These are phyloP conservation scores for Pseudonaja textilis DNA, from an alignment of 2,113 vertebrate species.

Conservation along the genomic window DNA sequence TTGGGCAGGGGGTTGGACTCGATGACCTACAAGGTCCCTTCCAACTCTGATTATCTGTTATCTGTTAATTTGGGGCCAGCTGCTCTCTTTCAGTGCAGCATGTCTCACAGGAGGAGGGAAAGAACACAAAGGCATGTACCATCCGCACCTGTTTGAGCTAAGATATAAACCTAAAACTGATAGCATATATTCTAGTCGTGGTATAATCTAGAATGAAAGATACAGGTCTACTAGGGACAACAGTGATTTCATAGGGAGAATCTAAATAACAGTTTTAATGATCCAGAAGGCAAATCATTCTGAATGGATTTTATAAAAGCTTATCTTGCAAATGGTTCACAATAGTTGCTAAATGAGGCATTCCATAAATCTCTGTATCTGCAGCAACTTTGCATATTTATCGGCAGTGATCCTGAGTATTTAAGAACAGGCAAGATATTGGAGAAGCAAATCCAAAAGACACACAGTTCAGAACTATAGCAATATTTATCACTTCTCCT, in stretches of 20 bases:
- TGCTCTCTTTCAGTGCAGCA: neutral
- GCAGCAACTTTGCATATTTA: neutral
- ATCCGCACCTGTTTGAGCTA: neutral
- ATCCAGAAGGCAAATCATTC: neutral
- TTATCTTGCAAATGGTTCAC: neutral
- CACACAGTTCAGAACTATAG: neutral
- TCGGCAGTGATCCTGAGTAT: too few species aligned
- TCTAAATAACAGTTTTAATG: neutral
- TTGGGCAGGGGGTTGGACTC: too few species aligned
- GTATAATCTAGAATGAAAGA: neutral
- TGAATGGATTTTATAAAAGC: neutral
- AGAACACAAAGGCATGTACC: neutral
- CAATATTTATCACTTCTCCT: neutral
- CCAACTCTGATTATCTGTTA: too few species aligned
- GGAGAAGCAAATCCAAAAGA: neutral
- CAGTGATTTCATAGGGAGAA: neutral
- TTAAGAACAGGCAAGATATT: neutral
- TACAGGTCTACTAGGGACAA: neutral
- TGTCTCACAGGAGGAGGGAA: neutral
- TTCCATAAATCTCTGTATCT: neutral
- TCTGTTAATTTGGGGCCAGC: neutral
- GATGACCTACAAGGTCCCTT: too few species aligned
- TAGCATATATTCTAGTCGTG: neutral
- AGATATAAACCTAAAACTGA: neutral
- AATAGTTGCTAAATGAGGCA: neutral